phyloP scores from a whole-genome alignment of 92 coral and sea anemone species.

The Meandrina meandrites region DNA sequence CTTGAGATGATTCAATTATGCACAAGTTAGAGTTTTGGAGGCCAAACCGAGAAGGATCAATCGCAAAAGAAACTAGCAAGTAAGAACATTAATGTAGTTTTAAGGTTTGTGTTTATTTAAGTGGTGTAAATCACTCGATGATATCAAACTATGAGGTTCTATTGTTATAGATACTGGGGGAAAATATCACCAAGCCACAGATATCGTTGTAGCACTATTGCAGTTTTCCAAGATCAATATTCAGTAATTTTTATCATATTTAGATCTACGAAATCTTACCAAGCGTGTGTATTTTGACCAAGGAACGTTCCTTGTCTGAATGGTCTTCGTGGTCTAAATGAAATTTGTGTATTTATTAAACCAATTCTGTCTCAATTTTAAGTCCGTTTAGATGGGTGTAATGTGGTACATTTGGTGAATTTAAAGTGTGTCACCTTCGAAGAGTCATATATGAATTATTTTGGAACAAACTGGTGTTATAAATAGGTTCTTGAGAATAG shows the following conservation, averaged over 20 bases:
- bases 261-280: not conserved
- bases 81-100: not conserved
- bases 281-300: not conserved
- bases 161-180: not conserved
- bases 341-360: not conserved
- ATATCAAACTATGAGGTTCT: not conserved
- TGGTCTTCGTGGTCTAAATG: not conserved
- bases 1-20: constrained; percentile 43
- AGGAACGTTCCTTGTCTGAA: not conserved
- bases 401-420: not conserved
- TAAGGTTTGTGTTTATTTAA: not conserved
- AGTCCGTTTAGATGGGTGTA: not conserved
- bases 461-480: not conserved
- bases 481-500: not conserved
- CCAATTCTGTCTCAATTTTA: not conserved
- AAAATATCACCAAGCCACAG: not conserved
- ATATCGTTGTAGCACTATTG: not conserved
- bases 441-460: not conserved
- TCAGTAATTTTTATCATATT: not conserved
- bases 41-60: not conserved
- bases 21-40: constrained; percentile 8
- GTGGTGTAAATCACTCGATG: constrained; percentile 14
- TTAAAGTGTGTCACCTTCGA: not conserved
- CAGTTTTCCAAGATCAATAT: not conserved
- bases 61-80: not conserved